Evolutionary conservation across 2,113 vertebrate genomes (phyloP).

Genomic region (Dermatemys mawii): DNA sequence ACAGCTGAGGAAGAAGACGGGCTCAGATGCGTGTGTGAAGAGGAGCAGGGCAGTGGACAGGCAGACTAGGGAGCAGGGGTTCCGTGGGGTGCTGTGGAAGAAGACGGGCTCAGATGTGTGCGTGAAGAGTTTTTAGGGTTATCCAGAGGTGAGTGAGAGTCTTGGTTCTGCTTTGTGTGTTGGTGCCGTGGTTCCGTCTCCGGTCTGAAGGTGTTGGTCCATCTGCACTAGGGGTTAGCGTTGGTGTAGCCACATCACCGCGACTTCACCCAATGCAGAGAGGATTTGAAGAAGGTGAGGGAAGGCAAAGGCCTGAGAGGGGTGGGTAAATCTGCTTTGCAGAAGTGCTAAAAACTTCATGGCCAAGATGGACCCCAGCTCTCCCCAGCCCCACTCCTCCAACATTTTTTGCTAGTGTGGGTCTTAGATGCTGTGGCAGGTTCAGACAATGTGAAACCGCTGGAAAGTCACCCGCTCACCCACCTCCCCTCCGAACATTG

Average conservation of each 20-base stretch:
- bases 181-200: not conserved
- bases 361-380: not conserved
- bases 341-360: not conserved
- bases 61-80: not conserved
- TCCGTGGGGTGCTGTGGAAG: too few species aligned
- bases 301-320: not conserved
- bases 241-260: not conserved
- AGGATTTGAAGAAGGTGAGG: not conserved
- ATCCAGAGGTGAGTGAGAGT: not conserved
- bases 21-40: not conserved
- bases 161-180: not conserved
- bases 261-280: not conserved
- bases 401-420: not conserved
- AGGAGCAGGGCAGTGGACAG: not conserved
- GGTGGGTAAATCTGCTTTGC: not conserved
- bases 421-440: not conserved
- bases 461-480: not conserved
- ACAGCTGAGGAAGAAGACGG: not conserved
- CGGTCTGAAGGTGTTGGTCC: not conserved
- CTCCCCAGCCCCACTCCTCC: not conserved
- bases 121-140: not conserved
- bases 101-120: too few species aligned
- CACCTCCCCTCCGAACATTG: not conserved
- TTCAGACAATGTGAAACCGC: not conserved
- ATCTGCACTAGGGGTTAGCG: not conserved